phyloP scores from a whole-genome alignment of 2,113 vertebrate genomes.

The Bubo bubo region DNA sequence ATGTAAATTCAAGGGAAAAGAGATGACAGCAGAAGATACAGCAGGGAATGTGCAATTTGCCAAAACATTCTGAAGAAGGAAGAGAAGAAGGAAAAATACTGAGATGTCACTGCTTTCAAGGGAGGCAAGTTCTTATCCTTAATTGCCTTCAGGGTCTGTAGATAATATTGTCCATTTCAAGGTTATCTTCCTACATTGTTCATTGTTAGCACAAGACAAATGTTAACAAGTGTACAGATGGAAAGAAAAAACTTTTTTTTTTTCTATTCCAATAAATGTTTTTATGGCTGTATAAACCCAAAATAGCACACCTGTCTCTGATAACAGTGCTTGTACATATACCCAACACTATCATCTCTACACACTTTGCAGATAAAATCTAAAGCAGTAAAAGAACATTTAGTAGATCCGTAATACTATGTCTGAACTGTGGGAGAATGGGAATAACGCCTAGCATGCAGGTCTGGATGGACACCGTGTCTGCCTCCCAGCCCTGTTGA shows the following conservation, averaged over 20 bases:
- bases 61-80: background rate
- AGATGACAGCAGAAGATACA: background rate
- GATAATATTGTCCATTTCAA: background rate
- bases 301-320: background rate
- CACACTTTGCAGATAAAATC: background rate
- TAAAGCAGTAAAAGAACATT: background rate
- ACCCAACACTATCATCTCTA: background rate
- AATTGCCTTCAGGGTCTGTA: background rate
- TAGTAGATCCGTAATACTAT: background rate
- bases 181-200: background rate
- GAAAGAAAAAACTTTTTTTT: background rate
- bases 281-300: background rate
- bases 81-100: background rate
- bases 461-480: background rate
- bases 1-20: background rate
- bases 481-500: background rate
- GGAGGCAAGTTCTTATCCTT: background rate
- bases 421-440: background rate
- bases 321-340: background rate
- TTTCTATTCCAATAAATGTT: background rate
- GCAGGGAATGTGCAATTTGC: background rate
- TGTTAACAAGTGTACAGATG: background rate
- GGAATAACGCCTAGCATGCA: background rate
- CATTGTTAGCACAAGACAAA: background rate
- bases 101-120: background rate